Base-by-base conservation (phyloP, 92 coral and sea anemone genomes). In the Isaurus tuberculatus region DNA sequence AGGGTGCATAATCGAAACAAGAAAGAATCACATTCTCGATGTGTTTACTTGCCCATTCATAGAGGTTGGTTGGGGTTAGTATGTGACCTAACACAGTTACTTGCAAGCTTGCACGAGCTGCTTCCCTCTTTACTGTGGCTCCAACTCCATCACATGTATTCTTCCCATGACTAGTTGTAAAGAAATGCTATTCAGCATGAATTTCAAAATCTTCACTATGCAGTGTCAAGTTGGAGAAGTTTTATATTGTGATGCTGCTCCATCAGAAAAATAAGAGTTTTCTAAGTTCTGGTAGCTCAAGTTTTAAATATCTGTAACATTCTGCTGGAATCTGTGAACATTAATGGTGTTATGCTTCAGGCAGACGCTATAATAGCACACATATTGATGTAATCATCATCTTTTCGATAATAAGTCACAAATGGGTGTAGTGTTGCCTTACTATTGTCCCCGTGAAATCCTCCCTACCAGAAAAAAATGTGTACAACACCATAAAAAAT, bases 1-100 rank as follows among this genome's bases (percentile, higher is more conserved):
- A 83, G 86, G 86, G 29, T 83, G 79, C 86, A 83, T 83, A 44
- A 83, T 63, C n/a, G n/a, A n/a, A n/a, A 69, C 73, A 69, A 34
- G 36, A 36, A 69, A 69, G 73, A 69, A 69, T 69, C 71, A 36
- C 51, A 36, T 34, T 34, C 36, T 69, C 73, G 2, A 69, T 33
- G 49, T 69, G 73, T 69, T 17, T 29, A 28, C 36, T 17, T 5
- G 73, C 73, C 73, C 73, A 69, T 69, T 69, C 49, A 5, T 69
- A 69, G 49, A 69, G 36, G 73, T 69, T 49, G 36, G 73, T 33
- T 69, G 73, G 51, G 49, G 73, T 69, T 5, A 69, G 73, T 15
- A 69, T 69, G 73, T 69, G 73, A 8, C 73, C 73, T 69, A 49
- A 69, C 15, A 17, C 36, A 34, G 51, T 69, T 6, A 49, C 73